These are phyloP conservation scores for Platysteira castanea DNA, from an alignment of 2,113 vertebrate species.

Conservation along the genomic window DNA sequence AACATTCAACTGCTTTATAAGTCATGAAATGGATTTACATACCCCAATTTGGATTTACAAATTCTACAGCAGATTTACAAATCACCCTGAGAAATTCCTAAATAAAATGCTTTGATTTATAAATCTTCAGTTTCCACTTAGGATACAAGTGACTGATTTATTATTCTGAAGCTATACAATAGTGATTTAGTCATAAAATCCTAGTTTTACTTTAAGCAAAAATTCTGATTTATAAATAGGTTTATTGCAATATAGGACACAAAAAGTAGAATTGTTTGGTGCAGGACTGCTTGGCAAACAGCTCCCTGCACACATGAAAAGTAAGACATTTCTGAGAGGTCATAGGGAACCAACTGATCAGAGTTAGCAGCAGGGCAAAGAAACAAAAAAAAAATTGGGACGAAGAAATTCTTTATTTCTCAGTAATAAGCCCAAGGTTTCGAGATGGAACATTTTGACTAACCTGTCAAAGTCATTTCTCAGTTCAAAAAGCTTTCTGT, in stretches of 20 bases:
- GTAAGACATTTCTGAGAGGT: background rate
- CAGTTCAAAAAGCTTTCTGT: background rate
- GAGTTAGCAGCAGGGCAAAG: background rate
- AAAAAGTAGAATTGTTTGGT: background rate
- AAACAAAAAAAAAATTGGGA: background rate
- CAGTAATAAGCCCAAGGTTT: background rate
- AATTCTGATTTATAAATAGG: constrained; percentile 53
- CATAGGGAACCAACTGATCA: background rate
- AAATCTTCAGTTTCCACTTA: constrained; percentile 60
- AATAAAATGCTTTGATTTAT: constrained; percentile 72
- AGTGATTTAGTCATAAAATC: constrained; percentile 58
- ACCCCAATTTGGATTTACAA: constrained; percentile 61
- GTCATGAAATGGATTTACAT: constrained; percentile 71
- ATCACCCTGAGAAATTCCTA: constrained; percentile 59
- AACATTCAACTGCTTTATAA: constrained; percentile 75
- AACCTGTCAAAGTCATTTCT: background rate
- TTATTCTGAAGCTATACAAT: constrained; percentile 21
- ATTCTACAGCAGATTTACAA: constrained; percentile 66
- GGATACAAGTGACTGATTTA: constrained; percentile 68
- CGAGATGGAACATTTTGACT: background rate
- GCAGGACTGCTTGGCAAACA: background rate
- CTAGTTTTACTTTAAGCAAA: constrained; percentile 44
- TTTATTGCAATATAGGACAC: constrained; percentile 5
- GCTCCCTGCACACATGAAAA: background rate
- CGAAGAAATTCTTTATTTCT: background rate